Conservation (phyloP, 2,113 vertebrate genomes). For the Neogobius melanostomus region DNA sequence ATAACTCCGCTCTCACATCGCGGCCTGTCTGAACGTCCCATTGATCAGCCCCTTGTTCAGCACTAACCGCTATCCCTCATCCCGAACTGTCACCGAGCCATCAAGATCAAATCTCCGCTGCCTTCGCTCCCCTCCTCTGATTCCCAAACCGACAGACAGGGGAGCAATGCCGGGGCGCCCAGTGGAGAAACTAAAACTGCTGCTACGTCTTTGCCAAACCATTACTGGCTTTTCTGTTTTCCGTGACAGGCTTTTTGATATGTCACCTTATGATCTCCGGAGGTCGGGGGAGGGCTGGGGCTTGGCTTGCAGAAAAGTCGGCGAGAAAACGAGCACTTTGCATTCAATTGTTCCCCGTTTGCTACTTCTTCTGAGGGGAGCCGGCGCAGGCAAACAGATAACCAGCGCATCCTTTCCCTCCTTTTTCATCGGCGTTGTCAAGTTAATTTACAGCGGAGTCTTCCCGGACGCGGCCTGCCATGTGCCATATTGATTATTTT, state of each 20-base stretch:
- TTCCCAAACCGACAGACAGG: slow-evolving; percentile 63
- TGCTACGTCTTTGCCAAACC: slow-evolving; percentile 70
- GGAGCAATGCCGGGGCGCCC: slow-evolving; percentile 62
- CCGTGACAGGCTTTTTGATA: slow-evolving; percentile 68
- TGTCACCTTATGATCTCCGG: slow-evolving; percentile 74
- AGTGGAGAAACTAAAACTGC: slow-evolving; percentile 63
- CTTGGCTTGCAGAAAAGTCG: slow-evolving; percentile 66
- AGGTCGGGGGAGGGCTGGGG: slow-evolving; percentile 55
- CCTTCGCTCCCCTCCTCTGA: slow-evolving; percentile 66
- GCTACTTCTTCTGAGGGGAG: slow-evolving; percentile 56
- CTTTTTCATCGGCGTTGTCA: slow-evolving; percentile 82
- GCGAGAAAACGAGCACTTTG: slow-evolving; percentile 70
- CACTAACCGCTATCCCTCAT: slow-evolving; percentile 72
- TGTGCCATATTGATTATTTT: slow-evolving; percentile 88
- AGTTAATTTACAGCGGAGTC: slow-evolving; percentile 85
- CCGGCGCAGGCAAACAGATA: slow-evolving; percentile 81
- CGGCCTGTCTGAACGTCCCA: slow-evolving; percentile 63
- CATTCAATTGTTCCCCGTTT: slow-evolving; percentile 72
- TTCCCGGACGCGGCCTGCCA: slow-evolving; percentile 78
- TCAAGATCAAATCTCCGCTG: slow-evolving; percentile 70
- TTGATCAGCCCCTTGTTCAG: slow-evolving; percentile 69
- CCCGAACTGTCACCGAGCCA: slow-evolving; percentile 69
- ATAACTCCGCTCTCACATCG: slow-evolving; percentile 58
- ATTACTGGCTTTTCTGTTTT: slow-evolving; percentile 66
- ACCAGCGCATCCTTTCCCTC: slow-evolving; percentile 70